Evolutionary conservation across 2,797 vertebrate genomes (phyloP).

Genomic region (Chelidonichthys spinosus): DNA sequence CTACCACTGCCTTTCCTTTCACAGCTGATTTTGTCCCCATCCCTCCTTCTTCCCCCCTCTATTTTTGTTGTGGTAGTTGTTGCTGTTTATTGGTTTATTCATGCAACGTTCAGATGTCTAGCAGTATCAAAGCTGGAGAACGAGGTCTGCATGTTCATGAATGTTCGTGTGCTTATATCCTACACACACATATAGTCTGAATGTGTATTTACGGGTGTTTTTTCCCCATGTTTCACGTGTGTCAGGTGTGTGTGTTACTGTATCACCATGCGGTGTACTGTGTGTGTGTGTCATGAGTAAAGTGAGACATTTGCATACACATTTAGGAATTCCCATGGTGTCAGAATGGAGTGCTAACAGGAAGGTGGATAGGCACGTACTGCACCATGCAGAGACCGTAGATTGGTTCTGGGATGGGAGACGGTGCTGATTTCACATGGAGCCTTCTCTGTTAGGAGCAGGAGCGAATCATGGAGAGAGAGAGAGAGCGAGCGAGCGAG

Average conservation of each 20-base stretch:
- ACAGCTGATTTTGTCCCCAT: conserved; percentile 20
- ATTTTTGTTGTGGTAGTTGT: conserved; percentile 32
- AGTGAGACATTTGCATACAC: conserved; percentile 54
- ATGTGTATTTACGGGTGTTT: conserved; percentile 20
- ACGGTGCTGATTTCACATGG: conserved; percentile 45
- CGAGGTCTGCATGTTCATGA: conserved; percentile 54
- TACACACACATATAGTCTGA: not conserved
- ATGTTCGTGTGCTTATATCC: conserved; percentile 14
- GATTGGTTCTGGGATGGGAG: conserved; percentile 69
- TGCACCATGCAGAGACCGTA: conserved; percentile 70
- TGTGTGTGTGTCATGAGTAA: conserved; percentile 16
- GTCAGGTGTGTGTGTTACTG: not conserved
- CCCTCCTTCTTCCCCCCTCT: not conserved
- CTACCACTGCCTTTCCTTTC: not conserved
- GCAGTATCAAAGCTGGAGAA: conserved; percentile 59
- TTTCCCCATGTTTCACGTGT: not conserved
- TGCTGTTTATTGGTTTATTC: conserved; percentile 67
- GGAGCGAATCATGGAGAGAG: conserved; percentile 23
- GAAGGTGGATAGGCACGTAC: conserved; percentile 51
- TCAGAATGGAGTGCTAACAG: conserved; percentile 47
- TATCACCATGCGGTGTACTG: not conserved
- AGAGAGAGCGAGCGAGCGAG: not conserved
- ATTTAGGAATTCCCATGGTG: conserved; percentile 19
- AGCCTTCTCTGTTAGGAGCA: conserved; percentile 45
- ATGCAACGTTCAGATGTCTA: conserved; percentile 54